Evolutionary conservation across 2,888 invertebrate genomes (phyloP).

Genomic region (Conops quadrifasciatus): DNA sequence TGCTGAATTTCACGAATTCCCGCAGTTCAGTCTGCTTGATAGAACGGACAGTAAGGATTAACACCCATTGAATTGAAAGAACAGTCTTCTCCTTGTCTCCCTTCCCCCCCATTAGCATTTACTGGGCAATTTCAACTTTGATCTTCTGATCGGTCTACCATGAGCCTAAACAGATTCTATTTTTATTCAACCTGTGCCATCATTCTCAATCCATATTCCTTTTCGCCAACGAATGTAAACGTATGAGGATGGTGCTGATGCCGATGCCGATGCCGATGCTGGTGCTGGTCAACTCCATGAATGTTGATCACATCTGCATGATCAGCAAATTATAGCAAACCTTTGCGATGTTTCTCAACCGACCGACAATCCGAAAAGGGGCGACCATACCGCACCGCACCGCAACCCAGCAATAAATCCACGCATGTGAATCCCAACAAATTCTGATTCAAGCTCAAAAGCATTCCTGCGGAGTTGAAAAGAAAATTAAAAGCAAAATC

Average conservation of each 20-base stretch:
- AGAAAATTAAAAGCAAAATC: conserved; percentile 10
- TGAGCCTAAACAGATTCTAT: not conserved
- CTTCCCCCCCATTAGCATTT: too few species aligned
- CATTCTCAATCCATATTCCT: not conserved
- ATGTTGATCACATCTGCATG: conserved; percentile 34
- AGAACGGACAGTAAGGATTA: too few species aligned
- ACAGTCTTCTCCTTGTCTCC: too few species aligned
- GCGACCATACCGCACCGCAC: not conserved
- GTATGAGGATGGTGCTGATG: too few species aligned
- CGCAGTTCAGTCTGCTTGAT: too few species aligned
- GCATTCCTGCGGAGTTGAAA: not conserved
- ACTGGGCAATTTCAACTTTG: conserved; percentile 4
- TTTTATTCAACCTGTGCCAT: conserved; percentile 2
- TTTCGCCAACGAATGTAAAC: too few species aligned
- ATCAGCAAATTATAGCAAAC: conserved; percentile 38
- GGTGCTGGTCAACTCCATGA: conserved; percentile 17
- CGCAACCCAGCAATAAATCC: not conserved
- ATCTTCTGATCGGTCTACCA: not conserved
- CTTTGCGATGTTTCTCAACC: conserved; percentile 31
- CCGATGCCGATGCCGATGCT: too few species aligned
- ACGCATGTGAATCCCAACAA: not conserved
- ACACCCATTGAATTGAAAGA: too few species aligned
- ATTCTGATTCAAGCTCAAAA: not conserved
- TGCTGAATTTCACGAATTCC: too few species aligned
- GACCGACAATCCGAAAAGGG: not conserved